phyloP scores from a whole-genome alignment of 2,888 invertebrate genomes.

The Mylabris sibirica region DNA sequence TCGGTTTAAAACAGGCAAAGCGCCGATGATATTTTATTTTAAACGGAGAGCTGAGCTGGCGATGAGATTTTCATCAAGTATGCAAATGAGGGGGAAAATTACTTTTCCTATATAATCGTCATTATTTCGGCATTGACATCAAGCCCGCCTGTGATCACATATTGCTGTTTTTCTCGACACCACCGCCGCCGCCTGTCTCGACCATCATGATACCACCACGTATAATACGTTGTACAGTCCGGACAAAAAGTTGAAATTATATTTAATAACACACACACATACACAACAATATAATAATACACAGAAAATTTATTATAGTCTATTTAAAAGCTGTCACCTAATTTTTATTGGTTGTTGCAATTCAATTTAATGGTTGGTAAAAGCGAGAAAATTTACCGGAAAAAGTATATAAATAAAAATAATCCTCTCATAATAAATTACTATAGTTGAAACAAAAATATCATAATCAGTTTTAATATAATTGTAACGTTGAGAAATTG shows the following conservation, averaged over 20 bases:
- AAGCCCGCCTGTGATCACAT: conserved; percentile 57
- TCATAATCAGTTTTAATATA: not conserved
- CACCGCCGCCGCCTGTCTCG: conserved; percentile 36
- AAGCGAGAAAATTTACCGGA: conserved; percentile 4
- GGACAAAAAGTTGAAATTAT: not conserved
- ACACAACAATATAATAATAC: not conserved
- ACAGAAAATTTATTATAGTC: conserved; percentile 14
- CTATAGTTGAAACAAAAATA: not conserved
- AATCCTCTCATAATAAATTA: not conserved
- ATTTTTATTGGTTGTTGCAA: conserved; percentile 14
- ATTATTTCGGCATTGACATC: conserved; percentile 64
- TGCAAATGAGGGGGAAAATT: conserved; percentile 64
- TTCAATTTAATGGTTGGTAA: conserved; percentile 19
- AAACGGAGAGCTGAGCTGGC: conserved; percentile 25
- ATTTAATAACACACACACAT: not conserved
- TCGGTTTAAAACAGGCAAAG: not conserved
- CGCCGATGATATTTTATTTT: conserved; percentile 9
- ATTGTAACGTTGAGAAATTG: not conserved
- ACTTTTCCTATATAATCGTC: conserved; percentile 64
- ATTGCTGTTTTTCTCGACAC: conserved; percentile 58
- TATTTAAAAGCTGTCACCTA: not conserved
- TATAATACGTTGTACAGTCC: conserved; percentile 33
- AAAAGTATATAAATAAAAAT: not conserved
- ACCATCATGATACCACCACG: conserved; percentile 41
- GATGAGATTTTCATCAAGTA: conserved; percentile 63